phyloP scores from a whole-genome alignment of 2,888 invertebrate species.

The Drosophila falleni region DNA sequence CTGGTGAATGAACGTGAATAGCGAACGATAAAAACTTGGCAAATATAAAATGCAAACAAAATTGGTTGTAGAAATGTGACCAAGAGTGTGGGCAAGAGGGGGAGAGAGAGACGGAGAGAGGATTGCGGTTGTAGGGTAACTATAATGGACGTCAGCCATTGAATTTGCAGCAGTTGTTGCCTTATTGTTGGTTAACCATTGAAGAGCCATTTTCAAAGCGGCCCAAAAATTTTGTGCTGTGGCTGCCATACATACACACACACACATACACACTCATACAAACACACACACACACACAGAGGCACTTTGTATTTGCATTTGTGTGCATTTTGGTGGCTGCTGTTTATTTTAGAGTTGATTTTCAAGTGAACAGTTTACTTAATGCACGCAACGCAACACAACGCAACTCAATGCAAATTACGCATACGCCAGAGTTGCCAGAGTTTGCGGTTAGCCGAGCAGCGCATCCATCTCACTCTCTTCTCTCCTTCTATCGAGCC shows the following conservation, averaged over 20 bases:
- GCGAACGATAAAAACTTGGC: constrained; percentile 78
- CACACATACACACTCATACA: constrained; percentile 5
- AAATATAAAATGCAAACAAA: constrained; percentile 78
- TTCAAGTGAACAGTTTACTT: constrained; percentile 82
- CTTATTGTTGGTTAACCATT: constrained; percentile 75
- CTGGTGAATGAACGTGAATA: constrained; percentile 60
- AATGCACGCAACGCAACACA: constrained; percentile 62
- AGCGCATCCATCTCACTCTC: constrained; percentile 6
- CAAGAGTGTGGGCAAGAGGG: constrained; percentile 10
- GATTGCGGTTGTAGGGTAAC: constrained; percentile 22
- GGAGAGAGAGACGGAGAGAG: neutral
- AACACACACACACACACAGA: constrained; percentile 20
- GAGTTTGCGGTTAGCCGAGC: constrained; percentile 67
- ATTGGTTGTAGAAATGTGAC: constrained; percentile 47
- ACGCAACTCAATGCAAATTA: constrained; percentile 71
- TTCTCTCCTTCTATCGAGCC: neutral
- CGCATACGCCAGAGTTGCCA: constrained; percentile 75
- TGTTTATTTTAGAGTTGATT: constrained; percentile 81
- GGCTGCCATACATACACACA: constrained; percentile 35
- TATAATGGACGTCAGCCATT: constrained; percentile 67
- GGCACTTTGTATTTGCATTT: constrained; percentile 50
- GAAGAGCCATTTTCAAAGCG: constrained; percentile 69
- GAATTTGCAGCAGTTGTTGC: constrained; percentile 66
- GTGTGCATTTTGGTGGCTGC: constrained; percentile 58
- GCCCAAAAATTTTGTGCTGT: constrained; percentile 58